Evolutionary conservation across 2,797 vertebrate species (phyloP), one percentile per base, ranked within the genome.

Genomic region (Eulemur rubriventer): DNA sequence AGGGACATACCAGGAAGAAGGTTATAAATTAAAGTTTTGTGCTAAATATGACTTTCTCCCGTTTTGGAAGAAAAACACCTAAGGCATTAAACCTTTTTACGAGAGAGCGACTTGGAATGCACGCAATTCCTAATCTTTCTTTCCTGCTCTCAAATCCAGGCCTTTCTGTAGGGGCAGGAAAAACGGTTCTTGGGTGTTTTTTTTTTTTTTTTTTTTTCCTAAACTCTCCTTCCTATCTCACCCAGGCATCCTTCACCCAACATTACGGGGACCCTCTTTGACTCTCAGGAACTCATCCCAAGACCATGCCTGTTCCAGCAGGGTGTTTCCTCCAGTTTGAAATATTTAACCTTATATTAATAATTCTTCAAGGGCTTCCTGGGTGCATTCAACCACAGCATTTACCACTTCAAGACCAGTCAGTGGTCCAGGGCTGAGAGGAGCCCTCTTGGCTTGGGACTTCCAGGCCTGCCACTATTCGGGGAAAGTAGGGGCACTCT

Each of bases 151-250:
- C 63, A 43, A 50, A 73, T 4, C 6, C 65, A 59, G 85, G 17
- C 24, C 28, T 48, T 30, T 78, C 78, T 26, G n/a, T 20, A 13
- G 17, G 22, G 16, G 18, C 12, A 55, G 12, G n/a, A 14, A 30
- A 50, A 30, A 13, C n/a, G 5, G 0, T 4, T 18, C 1, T 24
- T 33, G 2, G 30, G 18, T 63, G 6, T 30, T 13, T 33, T 33
- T 33, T 61, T 30, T 61, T 28, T 12, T 61, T 2, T 30, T 30
- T 13, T 61, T 61, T 63, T 33, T 28, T 28, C 4, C 7, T 43
- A 59, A 59, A 59, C 18, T 8, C 33, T 9, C 7, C 41, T 46
- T 41, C n/a, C 70, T 12, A 0, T 33, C 72, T 78, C 55, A 55
- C 30, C 48, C 72, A 10, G 30, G n/a, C 33, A 43, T 61, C 11